Evolutionary conservation across 2,797 vertebrate genomes (phyloP), one percentile per base, ranked within the genome.

Genomic region (Apodemus agrarius): DNA sequence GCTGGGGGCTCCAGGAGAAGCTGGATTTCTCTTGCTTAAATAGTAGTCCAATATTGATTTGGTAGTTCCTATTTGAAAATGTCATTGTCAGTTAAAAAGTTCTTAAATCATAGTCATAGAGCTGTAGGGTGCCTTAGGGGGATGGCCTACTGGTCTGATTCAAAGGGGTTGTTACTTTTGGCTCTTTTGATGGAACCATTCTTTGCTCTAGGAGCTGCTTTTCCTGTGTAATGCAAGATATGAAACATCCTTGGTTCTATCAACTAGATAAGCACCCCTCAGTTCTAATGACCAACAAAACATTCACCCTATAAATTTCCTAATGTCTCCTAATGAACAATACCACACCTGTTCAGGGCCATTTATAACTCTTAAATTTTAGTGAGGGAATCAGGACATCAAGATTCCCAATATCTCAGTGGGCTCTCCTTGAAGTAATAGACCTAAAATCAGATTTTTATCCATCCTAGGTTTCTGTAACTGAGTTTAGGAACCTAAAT

Each of bases 331-430:
- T 84, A 79, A 54, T 37, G 43, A 3, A 1, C 21, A 65, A 21
- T 81, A 57, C 31, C 34, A 74, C 57, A 9, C 14, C 8, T 37
- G 24, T 24, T 80, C 88, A 59, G n/a, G 87, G 83, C 46, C 63
- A 95, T 69, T 80, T 91, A 21, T 74, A 85, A 89, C 54, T 59
- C 4, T 52, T 96, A 91, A 29, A 49, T 67, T 85, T 80, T 59
- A 31, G 6, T 84, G 57, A 65, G 34, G 34, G 37, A 83, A 83
- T 65, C 95, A 76, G 17, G 0, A 54, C 7, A 40, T 54, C 49
- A 37, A 92, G 74, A 19, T 40, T 59, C 63, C 26, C 54, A 74
- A 63, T 80, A 11, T 84, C 24, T 16, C n/a, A 76, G 13, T 89
- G 54, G 46, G 9, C 80, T 83, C 8, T 37, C 95, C 59, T 91